Conservation (phyloP, 2,797 vertebrate species). For the Uromys caudimaculatus region DNA sequence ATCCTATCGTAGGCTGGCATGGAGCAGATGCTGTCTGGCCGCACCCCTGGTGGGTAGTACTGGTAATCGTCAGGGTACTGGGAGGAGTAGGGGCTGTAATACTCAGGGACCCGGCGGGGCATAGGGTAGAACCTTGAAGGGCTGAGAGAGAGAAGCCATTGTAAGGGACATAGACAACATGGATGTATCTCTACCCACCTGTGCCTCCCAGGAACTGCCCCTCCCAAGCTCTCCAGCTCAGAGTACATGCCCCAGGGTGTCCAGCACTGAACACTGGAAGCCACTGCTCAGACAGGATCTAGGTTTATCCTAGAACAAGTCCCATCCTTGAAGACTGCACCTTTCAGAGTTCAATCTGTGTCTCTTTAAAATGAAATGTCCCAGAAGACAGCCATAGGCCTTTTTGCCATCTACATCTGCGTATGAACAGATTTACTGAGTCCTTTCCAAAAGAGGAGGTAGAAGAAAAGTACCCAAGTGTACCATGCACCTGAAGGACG, state of each 20-base stretch:
- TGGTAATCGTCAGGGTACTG: constrained; percentile 94
- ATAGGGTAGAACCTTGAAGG: constrained; percentile 91
- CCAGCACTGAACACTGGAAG: accelerated
- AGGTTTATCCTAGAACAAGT: neutral
- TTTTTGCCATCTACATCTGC: neutral
- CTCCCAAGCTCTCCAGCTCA: neutral
- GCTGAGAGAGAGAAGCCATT: constrained; percentile 81
- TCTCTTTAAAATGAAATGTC: constrained; percentile 48
- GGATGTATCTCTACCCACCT: accelerated
- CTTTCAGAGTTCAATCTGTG: neutral
- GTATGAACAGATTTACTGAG: neutral
- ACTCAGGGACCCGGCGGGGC: constrained; percentile 91
- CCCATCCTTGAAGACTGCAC: neutral
- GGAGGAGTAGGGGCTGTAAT: constrained; percentile 90
- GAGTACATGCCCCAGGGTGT: neutral
- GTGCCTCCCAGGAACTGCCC: neutral
- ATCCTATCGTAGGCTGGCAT: constrained; percentile 92
- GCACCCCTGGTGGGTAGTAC: constrained; percentile 91
- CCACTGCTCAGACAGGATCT: no score
- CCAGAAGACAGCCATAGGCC: neutral
- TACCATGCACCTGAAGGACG: neutral
- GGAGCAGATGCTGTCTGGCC: constrained; percentile 97
- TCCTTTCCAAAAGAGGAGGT: neutral
- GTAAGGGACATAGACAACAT: neutral
- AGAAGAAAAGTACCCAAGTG: neutral